Percentiles rank a stretch among this genome's conserved stretches.
Conservation (phyloP, 2,888 invertebrate species). For the Tridacna crocea region DNA sequence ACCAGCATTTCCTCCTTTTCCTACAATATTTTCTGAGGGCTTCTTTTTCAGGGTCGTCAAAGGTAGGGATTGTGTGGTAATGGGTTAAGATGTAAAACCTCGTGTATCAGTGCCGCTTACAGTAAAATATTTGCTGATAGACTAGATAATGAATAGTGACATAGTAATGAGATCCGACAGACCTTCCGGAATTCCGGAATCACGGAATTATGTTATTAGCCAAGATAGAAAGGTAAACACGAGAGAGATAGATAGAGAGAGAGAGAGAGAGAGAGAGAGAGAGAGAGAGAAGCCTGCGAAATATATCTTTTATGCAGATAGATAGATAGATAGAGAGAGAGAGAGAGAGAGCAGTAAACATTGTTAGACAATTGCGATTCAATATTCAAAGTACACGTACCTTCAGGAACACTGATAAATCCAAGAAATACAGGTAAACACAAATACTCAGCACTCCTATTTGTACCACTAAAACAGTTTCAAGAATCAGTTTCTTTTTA, state of each 20-base stretch:
- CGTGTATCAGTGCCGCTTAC: no score
- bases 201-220: background rate
- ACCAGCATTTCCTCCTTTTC: no score
- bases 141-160: background rate
- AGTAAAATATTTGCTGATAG: background rate
- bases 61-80: no score
- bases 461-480: background rate
- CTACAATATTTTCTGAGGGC: no score
- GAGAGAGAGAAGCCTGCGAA: no score
- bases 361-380: background rate
- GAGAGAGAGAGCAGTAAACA: background rate
- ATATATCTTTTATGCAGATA: no score
- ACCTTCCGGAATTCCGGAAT: background rate
- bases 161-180: background rate
- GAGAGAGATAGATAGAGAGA: background rate
- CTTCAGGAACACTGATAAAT: background rate
- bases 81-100: background rate
- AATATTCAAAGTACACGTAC: background rate
- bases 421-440: background rate
- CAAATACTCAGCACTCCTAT: background rate
- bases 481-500: background rate
- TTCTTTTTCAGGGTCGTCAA: no score
- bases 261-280: conserved; percentile 5
- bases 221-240: conserved; percentile 7
- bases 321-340: background rate